Evolutionary conservation across 2,888 invertebrate genomes (phyloP), one percentile per base, ranked within the genome.

Genomic region (Opisthograptis luteolata): DNA sequence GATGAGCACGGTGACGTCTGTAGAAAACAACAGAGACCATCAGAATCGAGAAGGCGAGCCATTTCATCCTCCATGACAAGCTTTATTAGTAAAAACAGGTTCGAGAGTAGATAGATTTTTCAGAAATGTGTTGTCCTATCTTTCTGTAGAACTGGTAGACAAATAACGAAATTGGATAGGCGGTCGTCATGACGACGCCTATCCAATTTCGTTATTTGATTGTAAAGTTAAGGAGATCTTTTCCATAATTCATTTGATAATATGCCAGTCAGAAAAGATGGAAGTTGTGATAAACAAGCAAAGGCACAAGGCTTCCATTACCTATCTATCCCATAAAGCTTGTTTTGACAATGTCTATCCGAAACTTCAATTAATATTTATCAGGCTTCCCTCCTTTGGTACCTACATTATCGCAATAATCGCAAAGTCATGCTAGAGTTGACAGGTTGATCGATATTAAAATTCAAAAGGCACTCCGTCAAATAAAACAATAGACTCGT

Each of bases 1-100:
- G 94, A 94, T 13, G 94, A 94, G 76, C 94, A 94, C 51, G 95
- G 95, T 43, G 94, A 94, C 32, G 94, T 95, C 90, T 93, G 91
- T 0, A 60, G 32, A 6, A 2, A 9, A 50, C 9, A 22, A 7
- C n/a, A 9, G 42, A n/a, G 34, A 4, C 13, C 12, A 10, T 6
- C 5, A 7, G 8, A 25, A 25, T 2, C 2, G 8, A n/a, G 3
- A 24, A 1, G 24, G n/a, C 8, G 24, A 9, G 3, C 10, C 5
- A n/a, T 17, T 17, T 3, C 17, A 3, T 17, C 2, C 3, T 17
- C 3, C 5, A 5, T 17, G 2, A 17, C 17, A 17, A n/a, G n/a
- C n/a, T n/a, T n/a, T n/a, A n/a, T n/a, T n/a, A n/a, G n/a, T n/a
- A n/a, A n/a, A n/a, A n/a, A n/a, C n/a, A n/a, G n/a, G n/a, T n/a